These are phyloP conservation scores for Anableps anableps DNA, from an alignment of 2,797 vertebrate genomes.

Conservation along the genomic window DNA sequence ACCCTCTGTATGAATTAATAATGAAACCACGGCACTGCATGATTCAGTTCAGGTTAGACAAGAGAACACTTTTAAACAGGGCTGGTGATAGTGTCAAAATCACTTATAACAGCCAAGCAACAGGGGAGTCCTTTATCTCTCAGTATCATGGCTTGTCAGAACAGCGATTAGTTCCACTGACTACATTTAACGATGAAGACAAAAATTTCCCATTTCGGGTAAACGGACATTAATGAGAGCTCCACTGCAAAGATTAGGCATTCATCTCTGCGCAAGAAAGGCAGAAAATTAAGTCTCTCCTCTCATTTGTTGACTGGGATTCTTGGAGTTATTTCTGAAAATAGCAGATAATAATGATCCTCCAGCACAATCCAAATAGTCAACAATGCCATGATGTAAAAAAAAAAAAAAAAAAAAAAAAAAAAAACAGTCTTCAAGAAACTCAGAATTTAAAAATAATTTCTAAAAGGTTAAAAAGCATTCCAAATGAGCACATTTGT, in stretches of 20 bases:
- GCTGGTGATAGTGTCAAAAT: slow-evolving; percentile 18
- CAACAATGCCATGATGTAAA: background rate
- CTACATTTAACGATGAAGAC: slow-evolving; percentile 56
- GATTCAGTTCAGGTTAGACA: slow-evolving; percentile 18
- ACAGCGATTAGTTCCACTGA: slow-evolving; percentile 51
- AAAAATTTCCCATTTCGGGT: slow-evolving; percentile 61
- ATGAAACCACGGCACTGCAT: slow-evolving; percentile 44
- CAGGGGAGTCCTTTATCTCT: slow-evolving; percentile 19
- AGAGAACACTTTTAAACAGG: slow-evolving; percentile 16
- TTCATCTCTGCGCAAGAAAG: slow-evolving; percentile 59
- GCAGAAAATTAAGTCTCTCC: slow-evolving; percentile 56
- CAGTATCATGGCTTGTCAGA: slow-evolving; percentile 35
- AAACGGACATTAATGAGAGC: slow-evolving; percentile 71
- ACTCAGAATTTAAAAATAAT: background rate
- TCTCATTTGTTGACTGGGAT: slow-evolving; percentile 26
- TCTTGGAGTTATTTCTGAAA: slow-evolving; percentile 17
- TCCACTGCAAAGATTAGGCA: slow-evolving; percentile 59
- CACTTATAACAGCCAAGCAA: background rate
- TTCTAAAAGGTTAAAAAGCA: background rate
- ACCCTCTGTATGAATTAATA: slow-evolving; percentile 63
- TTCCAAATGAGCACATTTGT: background rate
- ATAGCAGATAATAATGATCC: slow-evolving; percentile 9
- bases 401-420: background rate
- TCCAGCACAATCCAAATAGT: background rate
- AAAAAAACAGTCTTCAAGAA: background rate